A percentile compares a stretch with the other conserved stretches of the same genome.
These are phyloP conservation scores for Rhopalosiphum padi DNA, from an alignment of 1,140 invertebrate species.

Conservation along the genomic window DNA sequence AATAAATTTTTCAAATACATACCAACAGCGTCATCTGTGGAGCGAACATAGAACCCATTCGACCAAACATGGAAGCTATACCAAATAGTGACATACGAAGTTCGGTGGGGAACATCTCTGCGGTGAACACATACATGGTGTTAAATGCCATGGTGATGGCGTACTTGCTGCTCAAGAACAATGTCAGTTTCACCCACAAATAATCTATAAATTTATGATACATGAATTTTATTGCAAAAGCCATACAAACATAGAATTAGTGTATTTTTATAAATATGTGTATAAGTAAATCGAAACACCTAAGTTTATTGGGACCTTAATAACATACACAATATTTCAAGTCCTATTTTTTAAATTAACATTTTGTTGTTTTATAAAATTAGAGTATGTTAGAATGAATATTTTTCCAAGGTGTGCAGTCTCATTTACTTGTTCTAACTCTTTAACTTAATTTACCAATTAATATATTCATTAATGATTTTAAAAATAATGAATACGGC, in stretches of 20 bases:
- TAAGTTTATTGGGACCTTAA: background rate
- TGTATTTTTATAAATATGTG: background rate
- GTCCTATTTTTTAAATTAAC: background rate
- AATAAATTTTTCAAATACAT: slow-evolving; percentile 58
- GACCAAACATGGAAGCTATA: slow-evolving; percentile 74
- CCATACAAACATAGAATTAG: background rate
- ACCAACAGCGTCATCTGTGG: slow-evolving; percentile 74
- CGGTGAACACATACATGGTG: slow-evolving; percentile 74
- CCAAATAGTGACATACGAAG: slow-evolving; percentile 72
- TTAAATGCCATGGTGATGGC: slow-evolving; percentile 75
- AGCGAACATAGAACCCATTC: slow-evolving; percentile 73
- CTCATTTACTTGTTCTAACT: too few species aligned
- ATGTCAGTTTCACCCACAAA: slow-evolving; percentile 26
- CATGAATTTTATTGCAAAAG: background rate
- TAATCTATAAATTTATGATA: slow-evolving; percentile 7
- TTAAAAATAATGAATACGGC: background rate
- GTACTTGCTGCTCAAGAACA: slow-evolving; percentile 78
- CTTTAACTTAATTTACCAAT: background rate
- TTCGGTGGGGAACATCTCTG: slow-evolving; percentile 77
- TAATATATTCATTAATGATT: background rate
- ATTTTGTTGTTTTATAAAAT: background rate
- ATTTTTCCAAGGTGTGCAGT: too few species aligned
- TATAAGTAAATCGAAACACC: background rate
- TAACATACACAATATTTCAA: background rate
- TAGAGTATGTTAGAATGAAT: too few species aligned